These are phyloP conservation scores for Corythornis cristatus DNA, from an alignment of 2,113 vertebrate species.

Conservation along the genomic window DNA sequence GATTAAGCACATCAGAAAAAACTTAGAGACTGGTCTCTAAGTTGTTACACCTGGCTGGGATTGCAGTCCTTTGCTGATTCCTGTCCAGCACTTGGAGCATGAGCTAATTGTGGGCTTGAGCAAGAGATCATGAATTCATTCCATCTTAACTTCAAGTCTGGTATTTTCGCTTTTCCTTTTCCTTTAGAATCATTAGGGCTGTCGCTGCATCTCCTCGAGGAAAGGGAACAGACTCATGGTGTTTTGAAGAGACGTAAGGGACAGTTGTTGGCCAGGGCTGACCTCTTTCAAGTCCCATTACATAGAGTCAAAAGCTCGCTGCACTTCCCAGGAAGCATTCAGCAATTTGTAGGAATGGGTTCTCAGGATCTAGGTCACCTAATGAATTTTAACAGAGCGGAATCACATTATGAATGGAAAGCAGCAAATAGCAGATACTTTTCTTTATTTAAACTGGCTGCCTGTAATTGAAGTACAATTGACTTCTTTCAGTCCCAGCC, in stretches of 20 bases:
- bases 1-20: constrained; percentile 16
- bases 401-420: constrained; percentile 41
- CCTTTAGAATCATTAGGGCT: neutral
- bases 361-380: constrained; percentile 35
- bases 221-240: neutral
- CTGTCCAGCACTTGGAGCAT: neutral
- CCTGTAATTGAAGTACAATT: constrained; percentile 26
- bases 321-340: constrained; percentile 21
- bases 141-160: neutral
- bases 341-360: constrained; percentile 10
- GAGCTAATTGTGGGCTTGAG: neutral
- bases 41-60: constrained; percentile 9
- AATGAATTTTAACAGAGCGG: constrained; percentile 48
- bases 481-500: constrained; percentile 2
- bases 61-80: neutral
- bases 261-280: neutral
- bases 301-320: neutral
- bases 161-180: neutral
- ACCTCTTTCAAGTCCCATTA: constrained; percentile 49
- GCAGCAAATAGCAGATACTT: constrained; percentile 24
- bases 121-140: neutral
- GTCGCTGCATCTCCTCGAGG: neutral
- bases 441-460: constrained; percentile 21
- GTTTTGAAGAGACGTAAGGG: constrained; percentile 14
- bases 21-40: neutral